Evolutionary conservation across 1,140 invertebrate genomes (phyloP).

Genomic region (Panagrolaimus sp.): DNA sequence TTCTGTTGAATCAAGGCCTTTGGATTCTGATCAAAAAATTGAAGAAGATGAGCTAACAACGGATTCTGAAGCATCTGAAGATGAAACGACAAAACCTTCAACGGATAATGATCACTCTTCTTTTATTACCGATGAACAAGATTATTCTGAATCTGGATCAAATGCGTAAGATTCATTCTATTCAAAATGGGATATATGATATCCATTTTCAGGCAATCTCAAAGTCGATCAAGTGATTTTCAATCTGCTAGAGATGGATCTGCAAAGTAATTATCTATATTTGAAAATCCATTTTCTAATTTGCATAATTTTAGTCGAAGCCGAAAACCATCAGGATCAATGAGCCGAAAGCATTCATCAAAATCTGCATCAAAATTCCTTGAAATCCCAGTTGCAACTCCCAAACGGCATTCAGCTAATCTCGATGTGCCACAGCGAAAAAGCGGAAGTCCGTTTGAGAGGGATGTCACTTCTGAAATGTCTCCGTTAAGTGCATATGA

Average conservation of each 20-base stretch:
- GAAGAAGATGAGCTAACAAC: background rate
- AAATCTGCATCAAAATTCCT: background rate
- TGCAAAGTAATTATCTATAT: no score
- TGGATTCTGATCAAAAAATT: background rate
- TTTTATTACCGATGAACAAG: slow-evolving; percentile 10
- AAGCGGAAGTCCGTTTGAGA: background rate
- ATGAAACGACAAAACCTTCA: background rate
- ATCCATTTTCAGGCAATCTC: background rate
- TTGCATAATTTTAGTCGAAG: no score
- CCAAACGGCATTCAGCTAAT: slow-evolving; percentile 5
- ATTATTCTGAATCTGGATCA: background rate
- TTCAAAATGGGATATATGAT: no score
- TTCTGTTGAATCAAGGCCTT: background rate
- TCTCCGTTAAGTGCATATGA: background rate
- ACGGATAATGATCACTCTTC: background rate
- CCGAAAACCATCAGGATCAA: background rate
- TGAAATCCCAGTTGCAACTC: background rate
- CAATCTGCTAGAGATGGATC: background rate
- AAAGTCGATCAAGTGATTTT: slow-evolving; percentile 12
- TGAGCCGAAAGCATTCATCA: background rate
- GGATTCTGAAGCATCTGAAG: slow-evolving; percentile 7
- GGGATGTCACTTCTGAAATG: background rate
- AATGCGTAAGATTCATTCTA: background rate
- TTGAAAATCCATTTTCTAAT: no score
- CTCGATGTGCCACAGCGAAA: background rate